Conservation (phyloP, 1,140 invertebrate species). For the Drosophila sturtevanti region DNA sequence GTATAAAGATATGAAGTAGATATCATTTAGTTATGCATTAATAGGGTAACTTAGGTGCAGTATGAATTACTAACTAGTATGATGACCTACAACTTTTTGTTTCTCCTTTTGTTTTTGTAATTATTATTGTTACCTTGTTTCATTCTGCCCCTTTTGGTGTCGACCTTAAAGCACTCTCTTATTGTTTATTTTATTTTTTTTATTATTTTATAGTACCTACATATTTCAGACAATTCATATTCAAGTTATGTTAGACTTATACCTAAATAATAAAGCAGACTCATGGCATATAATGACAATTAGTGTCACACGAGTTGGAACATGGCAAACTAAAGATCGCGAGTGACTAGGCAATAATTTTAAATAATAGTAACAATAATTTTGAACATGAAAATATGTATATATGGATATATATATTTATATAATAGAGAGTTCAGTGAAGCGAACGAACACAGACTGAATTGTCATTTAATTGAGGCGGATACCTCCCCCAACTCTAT, state of each 20-base stretch:
- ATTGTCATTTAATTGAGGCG: slow-evolving; percentile 39
- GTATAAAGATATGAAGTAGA: neutral
- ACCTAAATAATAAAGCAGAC: slow-evolving; percentile 11
- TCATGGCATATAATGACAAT: slow-evolving; percentile 13
- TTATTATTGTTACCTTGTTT: slow-evolving; percentile 25
- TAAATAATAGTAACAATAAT: neutral
- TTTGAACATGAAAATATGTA: neutral
- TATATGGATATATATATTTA: neutral
- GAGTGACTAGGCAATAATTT: slow-evolving; percentile 1
- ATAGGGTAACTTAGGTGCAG: neutral
- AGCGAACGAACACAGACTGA: slow-evolving; percentile 43
- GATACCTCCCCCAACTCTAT: neutral
- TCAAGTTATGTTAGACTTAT: slow-evolving; percentile 15
- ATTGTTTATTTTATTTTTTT: slow-evolving; percentile 41
- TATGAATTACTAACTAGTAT: slow-evolving; percentile 23
- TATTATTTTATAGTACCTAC: neutral
- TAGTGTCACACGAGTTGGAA: slow-evolving; percentile 3
- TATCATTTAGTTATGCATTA: neutral
- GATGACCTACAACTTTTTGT: slow-evolving; percentile 27
- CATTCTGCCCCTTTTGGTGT: slow-evolving; percentile 4
- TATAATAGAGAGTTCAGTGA: slow-evolving; percentile 27
- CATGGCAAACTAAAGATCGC: neutral
- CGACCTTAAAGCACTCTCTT: slow-evolving; percentile 40
- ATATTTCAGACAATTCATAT: neutral
- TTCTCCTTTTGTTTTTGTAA: neutral